Conservation (phyloP, 2,113 vertebrate species). For the Stercorarius parasiticus region DNA sequence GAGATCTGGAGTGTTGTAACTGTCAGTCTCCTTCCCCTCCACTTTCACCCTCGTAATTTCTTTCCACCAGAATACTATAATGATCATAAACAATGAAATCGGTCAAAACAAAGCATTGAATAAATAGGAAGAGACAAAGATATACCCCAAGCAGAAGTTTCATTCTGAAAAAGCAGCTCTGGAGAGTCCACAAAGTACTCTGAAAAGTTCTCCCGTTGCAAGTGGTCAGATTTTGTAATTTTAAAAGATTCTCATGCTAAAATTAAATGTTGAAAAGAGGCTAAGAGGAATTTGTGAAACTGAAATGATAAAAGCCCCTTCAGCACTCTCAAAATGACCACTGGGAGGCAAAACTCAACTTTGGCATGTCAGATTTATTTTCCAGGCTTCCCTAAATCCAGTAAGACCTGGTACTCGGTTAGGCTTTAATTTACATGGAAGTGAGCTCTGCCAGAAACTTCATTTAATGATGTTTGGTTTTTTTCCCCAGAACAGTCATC, state of each 20-base stretch:
- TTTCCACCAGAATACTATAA: background rate
- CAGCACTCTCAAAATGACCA: background rate
- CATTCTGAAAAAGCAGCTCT: background rate
- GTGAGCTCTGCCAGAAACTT: background rate
- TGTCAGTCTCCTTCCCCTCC: background rate
- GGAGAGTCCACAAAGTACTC: background rate
- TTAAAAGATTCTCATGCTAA: background rate
- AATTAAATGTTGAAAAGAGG: background rate
- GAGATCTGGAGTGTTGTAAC: background rate
- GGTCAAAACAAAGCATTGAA: background rate
- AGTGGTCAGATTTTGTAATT: background rate
- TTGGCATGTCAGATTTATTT: background rate
- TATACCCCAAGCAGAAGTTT: background rate
- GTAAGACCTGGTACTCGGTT: background rate
- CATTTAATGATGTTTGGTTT: background rate
- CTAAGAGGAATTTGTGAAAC: background rate
- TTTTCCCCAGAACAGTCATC: background rate
- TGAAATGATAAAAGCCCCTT: background rate
- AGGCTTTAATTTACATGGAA: background rate
- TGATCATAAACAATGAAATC: background rate
- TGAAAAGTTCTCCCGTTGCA: background rate
- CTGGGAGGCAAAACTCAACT: background rate
- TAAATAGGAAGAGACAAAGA: background rate
- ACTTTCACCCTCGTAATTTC: background rate
- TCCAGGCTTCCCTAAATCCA: background rate